These are phyloP conservation scores for Scyliorhinus canicula DNA, from an alignment of 2,797 vertebrate species.

Conservation along the genomic window DNA sequence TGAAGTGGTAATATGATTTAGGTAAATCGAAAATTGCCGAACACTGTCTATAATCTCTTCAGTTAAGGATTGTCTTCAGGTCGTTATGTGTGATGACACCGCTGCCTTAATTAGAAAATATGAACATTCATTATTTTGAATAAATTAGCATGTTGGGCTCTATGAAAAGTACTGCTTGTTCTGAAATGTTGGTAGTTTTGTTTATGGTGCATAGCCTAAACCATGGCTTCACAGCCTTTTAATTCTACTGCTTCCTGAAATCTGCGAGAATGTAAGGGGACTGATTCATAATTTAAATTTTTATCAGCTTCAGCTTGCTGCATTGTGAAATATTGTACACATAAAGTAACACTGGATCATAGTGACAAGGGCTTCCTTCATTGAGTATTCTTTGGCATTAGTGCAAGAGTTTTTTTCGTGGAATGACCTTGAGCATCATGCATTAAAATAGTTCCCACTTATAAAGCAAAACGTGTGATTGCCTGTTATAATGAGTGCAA, in stretches of 20 bases:
- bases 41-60: neutral
- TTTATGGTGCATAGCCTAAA: neutral
- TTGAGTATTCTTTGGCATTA: neutral
- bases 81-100: neutral
- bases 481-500: neutral
- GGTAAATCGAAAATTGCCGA: neutral
- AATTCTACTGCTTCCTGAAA: neutral
- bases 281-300: neutral
- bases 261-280: neutral
- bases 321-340: neutral
- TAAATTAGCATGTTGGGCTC: neutral
- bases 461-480: neutral
- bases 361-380: neutral
- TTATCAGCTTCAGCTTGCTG: neutral
- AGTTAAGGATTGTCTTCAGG: neutral
- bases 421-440: neutral
- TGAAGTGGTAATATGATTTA: neutral
- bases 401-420: neutral
- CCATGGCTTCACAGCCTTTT: neutral
- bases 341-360: neutral
- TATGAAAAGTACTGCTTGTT: neutral
- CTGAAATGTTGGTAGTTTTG: neutral
- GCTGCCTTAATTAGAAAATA: slow-evolving; percentile 14
- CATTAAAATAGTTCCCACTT: neutral
- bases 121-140: slow-evolving; percentile 16